A percentile compares a stretch with the other conserved stretches of the same genome.
Conservation (phyloP, 2,888 invertebrate genomes). For the Ferdinandea cuprea region DNA sequence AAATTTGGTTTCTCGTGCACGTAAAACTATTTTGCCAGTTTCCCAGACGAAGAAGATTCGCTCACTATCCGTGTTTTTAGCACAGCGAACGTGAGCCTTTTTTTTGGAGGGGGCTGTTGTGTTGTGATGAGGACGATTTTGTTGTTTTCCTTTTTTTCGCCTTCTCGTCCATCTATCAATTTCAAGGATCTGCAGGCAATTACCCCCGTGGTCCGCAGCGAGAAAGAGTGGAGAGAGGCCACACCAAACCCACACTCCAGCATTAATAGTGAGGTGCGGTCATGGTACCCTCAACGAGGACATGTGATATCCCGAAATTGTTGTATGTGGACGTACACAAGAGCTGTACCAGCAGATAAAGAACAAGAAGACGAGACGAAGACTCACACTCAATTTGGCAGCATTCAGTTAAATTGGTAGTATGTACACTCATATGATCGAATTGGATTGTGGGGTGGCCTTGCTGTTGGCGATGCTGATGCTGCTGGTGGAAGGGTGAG, state of each 20-base stretch:
- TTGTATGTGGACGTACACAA: not conserved
- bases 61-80: constrained; percentile 31
- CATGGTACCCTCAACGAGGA: constrained; percentile 28
- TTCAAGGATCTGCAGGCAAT: constrained; percentile 59
- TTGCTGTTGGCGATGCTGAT: not conserved
- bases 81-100: constrained; percentile 32
- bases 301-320: constrained; percentile 25
- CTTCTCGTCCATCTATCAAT: constrained; percentile 45
- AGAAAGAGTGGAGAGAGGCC: constrained; percentile 24
- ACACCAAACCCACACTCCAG: constrained; percentile 24
- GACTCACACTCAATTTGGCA: constrained; percentile 64
- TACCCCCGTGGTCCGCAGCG: constrained; percentile 38
- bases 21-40: constrained; percentile 66
- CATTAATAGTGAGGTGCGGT: constrained; percentile 45
- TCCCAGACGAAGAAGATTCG: constrained; percentile 46
- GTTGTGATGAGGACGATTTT: not conserved
- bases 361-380: constrained; percentile 11
- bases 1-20: constrained; percentile 64
- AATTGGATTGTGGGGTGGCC: constrained; percentile 34
- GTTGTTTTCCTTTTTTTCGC: constrained; percentile 26
- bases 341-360: constrained; percentile 18
- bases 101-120: not conserved
- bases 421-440: constrained; percentile 54
- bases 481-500: not conserved
- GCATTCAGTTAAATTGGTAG: constrained; percentile 63